Conservation (phyloP, 2,113 vertebrate genomes). For the Mobula hypostoma region DNA sequence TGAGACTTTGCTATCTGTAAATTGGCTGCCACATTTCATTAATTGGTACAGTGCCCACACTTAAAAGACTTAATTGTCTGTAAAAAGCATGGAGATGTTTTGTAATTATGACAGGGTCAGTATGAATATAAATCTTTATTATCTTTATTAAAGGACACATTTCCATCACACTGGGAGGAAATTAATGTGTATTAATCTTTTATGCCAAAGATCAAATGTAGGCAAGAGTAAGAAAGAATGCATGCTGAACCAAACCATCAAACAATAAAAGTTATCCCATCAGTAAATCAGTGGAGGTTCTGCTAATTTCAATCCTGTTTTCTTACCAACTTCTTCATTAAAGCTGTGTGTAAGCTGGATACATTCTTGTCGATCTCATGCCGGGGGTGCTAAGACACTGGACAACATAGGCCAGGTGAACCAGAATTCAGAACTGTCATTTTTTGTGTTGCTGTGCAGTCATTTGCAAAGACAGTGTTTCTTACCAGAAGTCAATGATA, state of each 20-base stretch:
- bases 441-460: not conserved
- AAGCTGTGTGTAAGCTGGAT: not conserved
- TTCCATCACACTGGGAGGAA: not conserved
- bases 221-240: not conserved
- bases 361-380: not conserved
- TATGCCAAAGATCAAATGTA: not conserved
- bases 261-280: not conserved
- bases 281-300: not conserved
- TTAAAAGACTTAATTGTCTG: not conserved
- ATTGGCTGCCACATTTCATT: not conserved
- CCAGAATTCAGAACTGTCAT: not conserved
- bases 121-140: not conserved
- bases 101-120: not conserved
- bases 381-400: not conserved
- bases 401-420: not conserved
- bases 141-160: not conserved
- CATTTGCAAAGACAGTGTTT: not conserved
- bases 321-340: not conserved
- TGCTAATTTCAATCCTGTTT: no score
- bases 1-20: not conserved
- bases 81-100: not conserved
- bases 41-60: not conserved
- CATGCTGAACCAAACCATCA: not conserved
- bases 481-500: not conserved
- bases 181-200: not conserved